phyloP scores from a whole-genome alignment of 2,888 invertebrate genomes.

The Athripsodes cinereus region DNA sequence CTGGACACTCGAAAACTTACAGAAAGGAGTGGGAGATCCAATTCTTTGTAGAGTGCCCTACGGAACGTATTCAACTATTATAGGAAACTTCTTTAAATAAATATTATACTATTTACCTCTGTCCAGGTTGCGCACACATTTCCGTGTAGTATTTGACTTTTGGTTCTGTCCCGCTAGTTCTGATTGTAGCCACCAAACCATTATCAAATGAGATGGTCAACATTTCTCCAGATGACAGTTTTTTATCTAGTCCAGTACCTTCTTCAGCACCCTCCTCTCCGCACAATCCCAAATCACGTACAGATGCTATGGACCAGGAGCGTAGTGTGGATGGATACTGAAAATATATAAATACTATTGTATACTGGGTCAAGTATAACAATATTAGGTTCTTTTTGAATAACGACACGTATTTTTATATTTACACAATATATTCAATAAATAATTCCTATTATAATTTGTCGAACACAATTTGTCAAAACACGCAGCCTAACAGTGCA shows the following conservation, averaged over 20 bases:
- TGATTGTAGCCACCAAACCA: slow-evolving; percentile 79
- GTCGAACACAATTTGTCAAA: too few species aligned
- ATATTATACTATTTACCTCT: slow-evolving; percentile 51
- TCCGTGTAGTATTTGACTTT: slow-evolving; percentile 99
- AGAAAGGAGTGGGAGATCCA: too few species aligned
- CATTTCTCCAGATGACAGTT: slow-evolving; percentile 72
- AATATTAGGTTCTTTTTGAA: too few species aligned
- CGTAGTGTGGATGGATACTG: slow-evolving; percentile 68
- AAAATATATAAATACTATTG: slow-evolving; percentile 32
- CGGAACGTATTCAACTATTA: too few species aligned
- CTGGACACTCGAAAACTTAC: too few species aligned
- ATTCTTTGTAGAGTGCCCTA: too few species aligned
- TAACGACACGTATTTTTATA: too few species aligned
- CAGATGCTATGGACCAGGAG: slow-evolving; percentile 55
- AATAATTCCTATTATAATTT: too few species aligned
- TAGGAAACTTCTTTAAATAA: too few species aligned
- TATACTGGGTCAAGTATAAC: too few species aligned
- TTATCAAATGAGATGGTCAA: slow-evolving; percentile 87
- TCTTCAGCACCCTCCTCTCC: slow-evolving; percentile 35
- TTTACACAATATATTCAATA: too few species aligned
- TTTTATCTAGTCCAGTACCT: slow-evolving; percentile 42
- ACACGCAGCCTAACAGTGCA: too few species aligned
- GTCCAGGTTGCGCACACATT: slow-evolving; percentile 60
- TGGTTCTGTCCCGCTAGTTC: slow-evolving; percentile 98
- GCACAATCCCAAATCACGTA: slow-evolving; percentile 80